Evolutionary conservation across 1,140 invertebrate species (phyloP).

Genomic region (Plectus sambesii): DNA sequence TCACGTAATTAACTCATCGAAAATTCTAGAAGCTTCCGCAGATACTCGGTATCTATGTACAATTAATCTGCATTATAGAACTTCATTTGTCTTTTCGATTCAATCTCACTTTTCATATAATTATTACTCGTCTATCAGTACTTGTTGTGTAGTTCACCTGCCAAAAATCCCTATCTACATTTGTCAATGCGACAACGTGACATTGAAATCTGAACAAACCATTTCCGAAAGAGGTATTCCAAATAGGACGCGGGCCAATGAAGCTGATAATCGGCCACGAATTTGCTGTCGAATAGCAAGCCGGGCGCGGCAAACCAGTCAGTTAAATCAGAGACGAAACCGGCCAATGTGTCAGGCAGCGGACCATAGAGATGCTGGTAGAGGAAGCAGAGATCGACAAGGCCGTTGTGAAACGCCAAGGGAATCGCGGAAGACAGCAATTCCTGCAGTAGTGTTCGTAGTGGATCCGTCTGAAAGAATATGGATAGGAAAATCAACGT

Average conservation of each 20-base stretch:
- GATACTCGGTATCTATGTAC: too few species aligned
- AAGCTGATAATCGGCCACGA: constrained; percentile 20
- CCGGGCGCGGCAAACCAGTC: constrained; percentile 7
- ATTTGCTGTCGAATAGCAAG: constrained; percentile 29
- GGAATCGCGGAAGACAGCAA: constrained; percentile 22
- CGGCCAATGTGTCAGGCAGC: constrained; percentile 20
- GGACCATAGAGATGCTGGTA: constrained; percentile 31
- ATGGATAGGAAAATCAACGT: too few species aligned
- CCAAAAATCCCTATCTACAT: too few species aligned
- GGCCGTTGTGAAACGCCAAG: constrained; percentile 30
- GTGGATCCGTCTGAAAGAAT: constrained; percentile 10
- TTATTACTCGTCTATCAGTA: too few species aligned
- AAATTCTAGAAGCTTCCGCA: too few species aligned
- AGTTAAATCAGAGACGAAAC: constrained; percentile 20
- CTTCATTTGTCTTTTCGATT: too few species aligned
- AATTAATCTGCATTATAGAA: too few species aligned
- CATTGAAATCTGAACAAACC: too few species aligned
- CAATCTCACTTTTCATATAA: too few species aligned
- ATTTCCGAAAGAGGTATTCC: constrained; percentile 35
- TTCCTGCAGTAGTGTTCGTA: constrained; percentile 14
- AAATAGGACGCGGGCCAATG: constrained; percentile 21
- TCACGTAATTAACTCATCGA: too few species aligned
- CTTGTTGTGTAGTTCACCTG: too few species aligned
- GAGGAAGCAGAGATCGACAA: constrained; percentile 30
- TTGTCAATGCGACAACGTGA: too few species aligned